Evolutionary conservation across 2,888 invertebrate genomes (phyloP).

Genomic region (Acrocyrtus sp.): DNA sequence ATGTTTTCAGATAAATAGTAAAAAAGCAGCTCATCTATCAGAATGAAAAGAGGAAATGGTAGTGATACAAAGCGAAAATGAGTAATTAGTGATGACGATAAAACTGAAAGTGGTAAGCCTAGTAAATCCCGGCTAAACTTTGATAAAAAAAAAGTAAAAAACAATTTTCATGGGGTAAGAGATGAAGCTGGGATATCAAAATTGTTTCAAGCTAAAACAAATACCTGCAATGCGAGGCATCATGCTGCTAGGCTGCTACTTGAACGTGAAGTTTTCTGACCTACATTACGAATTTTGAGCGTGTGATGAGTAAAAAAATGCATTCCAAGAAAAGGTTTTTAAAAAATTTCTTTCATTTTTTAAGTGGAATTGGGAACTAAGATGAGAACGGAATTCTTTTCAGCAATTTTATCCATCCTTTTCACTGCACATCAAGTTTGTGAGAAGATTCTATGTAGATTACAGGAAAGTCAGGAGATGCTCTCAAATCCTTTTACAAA

Average conservation of each 20-base stretch:
- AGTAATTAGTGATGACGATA: neutral
- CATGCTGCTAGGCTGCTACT: too few species aligned
- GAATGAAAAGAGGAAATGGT: neutral
- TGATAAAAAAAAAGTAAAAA: neutral
- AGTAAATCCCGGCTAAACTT: too few species aligned
- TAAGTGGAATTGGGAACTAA: neutral
- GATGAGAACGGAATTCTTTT: too few species aligned
- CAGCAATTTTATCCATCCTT: too few species aligned
- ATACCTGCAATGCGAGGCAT: neutral
- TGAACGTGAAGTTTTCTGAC: constrained; percentile 31
- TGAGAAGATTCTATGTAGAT: too few species aligned
- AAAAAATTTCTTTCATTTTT: neutral
- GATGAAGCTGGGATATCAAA: neutral
- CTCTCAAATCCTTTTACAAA: too few species aligned
- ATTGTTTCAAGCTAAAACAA: neutral
- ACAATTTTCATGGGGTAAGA: neutral
- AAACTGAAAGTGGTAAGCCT: constrained; percentile 31
- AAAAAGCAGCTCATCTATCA: neutral
- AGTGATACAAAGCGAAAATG: neutral
- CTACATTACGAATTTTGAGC: constrained; percentile 22
- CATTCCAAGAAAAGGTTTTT: neutral
- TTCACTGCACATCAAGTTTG: too few species aligned
- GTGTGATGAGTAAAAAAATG: constrained; percentile 4
- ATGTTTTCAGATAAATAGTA: neutral
- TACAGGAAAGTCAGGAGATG: too few species aligned